Conservation (phyloP, 2,113 vertebrate genomes). For the Hippocampus guttulatus region DNA sequence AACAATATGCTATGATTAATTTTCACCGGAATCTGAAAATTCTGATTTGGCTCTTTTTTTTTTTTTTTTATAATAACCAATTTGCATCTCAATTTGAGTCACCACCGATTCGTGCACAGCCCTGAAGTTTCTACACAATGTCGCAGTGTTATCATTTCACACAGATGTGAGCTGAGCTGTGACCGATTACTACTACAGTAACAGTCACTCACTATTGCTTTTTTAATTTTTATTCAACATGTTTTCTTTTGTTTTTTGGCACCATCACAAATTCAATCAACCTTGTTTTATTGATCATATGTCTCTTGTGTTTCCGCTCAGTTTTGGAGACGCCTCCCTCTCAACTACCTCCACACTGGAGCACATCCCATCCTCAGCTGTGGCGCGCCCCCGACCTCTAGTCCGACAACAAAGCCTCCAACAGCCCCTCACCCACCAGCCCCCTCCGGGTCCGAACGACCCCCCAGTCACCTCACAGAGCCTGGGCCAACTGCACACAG, state of each 20-base stretch:
- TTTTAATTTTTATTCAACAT: neutral
- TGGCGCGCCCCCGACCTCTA: conserved; percentile 89
- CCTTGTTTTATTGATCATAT: conserved; percentile 32
- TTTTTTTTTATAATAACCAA: no score
- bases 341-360: conserved; percentile 96
- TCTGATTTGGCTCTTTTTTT: no score
- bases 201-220: neutral
- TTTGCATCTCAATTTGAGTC: no score
- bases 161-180: neutral
- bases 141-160: neutral
- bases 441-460: conserved; percentile 84
- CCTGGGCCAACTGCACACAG: conserved; percentile 89
- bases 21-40: no score
- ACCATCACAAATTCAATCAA: neutral
- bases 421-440: conserved; percentile 93
- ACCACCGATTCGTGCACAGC: no score
- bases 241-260: neutral
- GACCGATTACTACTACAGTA: neutral
- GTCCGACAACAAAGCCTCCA: conserved; percentile 96
- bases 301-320: conserved; percentile 57
- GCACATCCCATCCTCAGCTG: conserved; percentile 91
- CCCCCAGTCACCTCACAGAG: conserved; percentile 96
- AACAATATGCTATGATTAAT: no score
- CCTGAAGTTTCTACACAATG: neutral
- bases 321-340: conserved; percentile 94